Evolutionary conservation across 2,888 invertebrate genomes (phyloP).

Genomic region (Acleris literana): DNA sequence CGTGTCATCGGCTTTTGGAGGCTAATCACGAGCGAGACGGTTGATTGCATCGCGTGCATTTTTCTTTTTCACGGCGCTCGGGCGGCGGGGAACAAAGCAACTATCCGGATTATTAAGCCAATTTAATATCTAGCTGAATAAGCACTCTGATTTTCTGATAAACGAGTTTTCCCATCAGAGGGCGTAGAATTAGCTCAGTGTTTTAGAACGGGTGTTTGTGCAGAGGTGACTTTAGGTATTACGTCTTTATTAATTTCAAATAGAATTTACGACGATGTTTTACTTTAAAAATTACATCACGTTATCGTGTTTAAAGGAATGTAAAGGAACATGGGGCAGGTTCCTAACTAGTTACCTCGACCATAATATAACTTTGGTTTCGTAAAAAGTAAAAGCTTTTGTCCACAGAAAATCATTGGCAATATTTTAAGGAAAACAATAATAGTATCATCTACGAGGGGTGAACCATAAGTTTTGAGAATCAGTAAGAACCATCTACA

Average conservation of each 20-base stretch:
- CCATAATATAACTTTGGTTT: too few relatives aligned
- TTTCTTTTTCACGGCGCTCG: constrained; percentile 62
- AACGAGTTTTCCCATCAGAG: constrained; percentile 30
- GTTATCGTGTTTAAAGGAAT: too few relatives aligned
- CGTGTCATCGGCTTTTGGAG: constrained; percentile 70
- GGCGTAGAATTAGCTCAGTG: constrained; percentile 18
- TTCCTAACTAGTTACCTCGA: too few relatives aligned
- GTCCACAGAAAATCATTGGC: too few relatives aligned
- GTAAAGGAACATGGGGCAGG: too few relatives aligned
- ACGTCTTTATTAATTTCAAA: background rate
- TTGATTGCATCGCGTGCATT: constrained; percentile 65
- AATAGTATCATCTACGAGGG: too few relatives aligned
- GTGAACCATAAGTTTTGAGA: too few relatives aligned
- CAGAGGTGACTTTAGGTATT: background rate
- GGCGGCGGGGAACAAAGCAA: constrained; percentile 72
- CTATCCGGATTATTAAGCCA: constrained; percentile 73
- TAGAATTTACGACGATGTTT: too few relatives aligned
- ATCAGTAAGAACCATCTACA: too few relatives aligned
- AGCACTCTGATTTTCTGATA: constrained; percentile 35
- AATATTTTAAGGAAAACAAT: too few relatives aligned
- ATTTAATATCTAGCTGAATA: constrained; percentile 64
- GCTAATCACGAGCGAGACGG: constrained; percentile 69
- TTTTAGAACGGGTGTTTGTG: background rate
- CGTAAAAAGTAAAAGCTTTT: too few relatives aligned
- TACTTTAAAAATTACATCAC: too few relatives aligned